phyloP scores from a whole-genome alignment of 1,140 invertebrate species.

The Pectinophora gossypiella region DNA sequence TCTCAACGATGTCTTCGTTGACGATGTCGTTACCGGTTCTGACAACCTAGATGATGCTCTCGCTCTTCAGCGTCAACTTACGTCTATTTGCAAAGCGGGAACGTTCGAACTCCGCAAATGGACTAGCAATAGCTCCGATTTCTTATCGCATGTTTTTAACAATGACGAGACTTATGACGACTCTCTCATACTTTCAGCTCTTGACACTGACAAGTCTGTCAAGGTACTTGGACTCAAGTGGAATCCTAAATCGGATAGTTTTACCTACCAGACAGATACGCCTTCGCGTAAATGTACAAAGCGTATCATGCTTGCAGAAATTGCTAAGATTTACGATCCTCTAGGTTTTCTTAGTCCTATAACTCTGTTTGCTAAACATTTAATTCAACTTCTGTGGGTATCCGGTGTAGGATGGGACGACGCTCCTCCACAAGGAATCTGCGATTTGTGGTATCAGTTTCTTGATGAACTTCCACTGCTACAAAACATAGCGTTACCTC shows the following conservation, averaged over 20 bases:
- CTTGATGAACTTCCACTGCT: neutral
- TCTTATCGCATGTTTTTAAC: neutral
- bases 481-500: neutral
- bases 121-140: neutral
- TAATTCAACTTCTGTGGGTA: neutral
- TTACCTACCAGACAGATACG: neutral
- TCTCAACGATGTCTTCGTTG: constrained; percentile 2
- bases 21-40: neutral
- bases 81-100: neutral
- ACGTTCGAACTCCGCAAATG: constrained; percentile 4
- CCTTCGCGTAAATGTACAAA: neutral
- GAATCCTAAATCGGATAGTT: constrained; percentile 1
- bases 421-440: neutral
- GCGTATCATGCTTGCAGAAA: neutral
- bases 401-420: neutral
- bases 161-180: neutral
- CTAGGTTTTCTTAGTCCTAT: neutral
- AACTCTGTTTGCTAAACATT: neutral
- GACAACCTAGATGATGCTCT: neutral
- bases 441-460: neutral
- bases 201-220: neutral
- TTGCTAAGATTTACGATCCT: neutral
- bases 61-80: neutral
- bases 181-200: neutral
- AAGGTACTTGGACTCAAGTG: constrained; percentile 4